phyloP scores from a whole-genome alignment of 2,797 vertebrate genomes.

The Pseudochirops cupreus region DNA sequence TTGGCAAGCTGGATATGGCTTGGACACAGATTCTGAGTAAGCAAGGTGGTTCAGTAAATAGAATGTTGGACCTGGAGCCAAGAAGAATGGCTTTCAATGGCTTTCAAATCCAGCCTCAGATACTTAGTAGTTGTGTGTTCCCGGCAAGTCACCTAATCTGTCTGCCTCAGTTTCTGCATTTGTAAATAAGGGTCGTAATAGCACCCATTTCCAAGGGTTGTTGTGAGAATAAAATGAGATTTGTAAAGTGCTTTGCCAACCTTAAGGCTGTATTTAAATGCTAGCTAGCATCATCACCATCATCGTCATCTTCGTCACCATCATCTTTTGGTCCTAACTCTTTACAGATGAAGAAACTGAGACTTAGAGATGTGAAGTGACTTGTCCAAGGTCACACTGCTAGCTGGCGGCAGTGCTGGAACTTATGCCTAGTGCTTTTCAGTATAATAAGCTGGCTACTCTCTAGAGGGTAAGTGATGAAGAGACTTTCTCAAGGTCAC shows the following conservation, averaged over 20 bases:
- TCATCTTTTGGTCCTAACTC: background rate
- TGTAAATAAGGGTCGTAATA: background rate
- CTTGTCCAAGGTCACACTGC: background rate
- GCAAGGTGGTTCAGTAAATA: background rate
- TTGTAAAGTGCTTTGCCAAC: background rate
- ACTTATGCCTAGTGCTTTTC: background rate
- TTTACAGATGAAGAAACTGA: background rate
- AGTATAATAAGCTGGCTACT: background rate
- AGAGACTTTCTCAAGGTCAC: background rate
- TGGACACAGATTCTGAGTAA: conserved; percentile 26
- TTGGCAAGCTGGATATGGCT: background rate
- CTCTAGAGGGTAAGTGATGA: background rate
- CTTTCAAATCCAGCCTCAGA: conserved; percentile 25
- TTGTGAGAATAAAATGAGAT: background rate
- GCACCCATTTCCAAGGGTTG: background rate
- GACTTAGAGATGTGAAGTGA: background rate
- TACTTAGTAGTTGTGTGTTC: background rate
- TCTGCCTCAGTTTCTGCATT: background rate
- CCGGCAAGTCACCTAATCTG: background rate
- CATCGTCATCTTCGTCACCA: background rate
- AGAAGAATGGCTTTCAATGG: background rate
- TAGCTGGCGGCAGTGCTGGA: background rate
- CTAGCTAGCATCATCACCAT: background rate
- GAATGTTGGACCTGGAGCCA: background rate
- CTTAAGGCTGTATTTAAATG: background rate